Evolutionary conservation across 2,888 invertebrate species (phyloP), one percentile per base, ranked within the genome.

Genomic region (Catocala nupta): DNA sequence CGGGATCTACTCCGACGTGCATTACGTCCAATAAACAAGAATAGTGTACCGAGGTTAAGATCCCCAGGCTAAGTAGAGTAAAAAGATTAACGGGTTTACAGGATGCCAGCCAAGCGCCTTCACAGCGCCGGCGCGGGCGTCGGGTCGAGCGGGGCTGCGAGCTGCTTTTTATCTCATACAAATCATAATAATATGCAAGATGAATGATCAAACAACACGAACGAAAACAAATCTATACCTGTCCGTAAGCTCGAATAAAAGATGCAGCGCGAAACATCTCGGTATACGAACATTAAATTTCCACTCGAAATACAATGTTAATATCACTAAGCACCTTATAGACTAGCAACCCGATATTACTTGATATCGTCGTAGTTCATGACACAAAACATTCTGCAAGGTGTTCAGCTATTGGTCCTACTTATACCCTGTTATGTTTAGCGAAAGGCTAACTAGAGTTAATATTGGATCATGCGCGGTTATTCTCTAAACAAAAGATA

Each of bases 181-280:
- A 73, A 67, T 68, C 58, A 56, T 54, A 73, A 67, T 68, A 56
- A 56, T 54, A 42, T 43, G 16, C 52, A 63, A 66, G 59, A 75
- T 68, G 50, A 63, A 71, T 65, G 55, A 64, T 65, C 43, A 49
- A 65, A 68, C 25, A 58, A 62, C 53, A 66, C 54, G 54, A 73
- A 71, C 55, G 71, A 67, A 62, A 65, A 63, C 62, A 59, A 59
- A 51, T 55, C 58, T 68, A 67, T 87, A 90, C 92, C 91, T 91
- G 92, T 62, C 90, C 86, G 78, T 91, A 92, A 68, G 84, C 86
- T 84, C 91, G 87, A 80, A 92, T 87, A 77, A 93, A 92, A 64
- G 93, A 92, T 63, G 93, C 89, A 44, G 91, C 93, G 62, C 93
- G 93, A 74, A 92, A 84, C 93, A 94, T 94, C 77, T 83, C 71